These are phyloP conservation scores for Brevipalpus yothersi DNA, from an alignment of 1,140 invertebrate species.

Conservation along the genomic window DNA sequence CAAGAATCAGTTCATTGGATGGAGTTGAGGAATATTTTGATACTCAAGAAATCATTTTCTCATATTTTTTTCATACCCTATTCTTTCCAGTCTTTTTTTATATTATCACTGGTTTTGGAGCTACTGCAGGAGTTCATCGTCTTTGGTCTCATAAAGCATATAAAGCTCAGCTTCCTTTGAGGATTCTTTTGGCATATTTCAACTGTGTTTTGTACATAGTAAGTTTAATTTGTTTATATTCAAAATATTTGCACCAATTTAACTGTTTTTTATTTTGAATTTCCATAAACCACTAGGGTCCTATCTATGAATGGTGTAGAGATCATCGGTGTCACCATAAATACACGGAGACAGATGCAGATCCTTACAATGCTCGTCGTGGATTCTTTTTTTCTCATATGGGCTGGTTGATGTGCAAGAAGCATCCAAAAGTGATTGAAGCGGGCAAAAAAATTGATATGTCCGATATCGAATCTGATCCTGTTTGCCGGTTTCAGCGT, in stretches of 20 bases:
- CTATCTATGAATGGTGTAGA: constrained; percentile 38
- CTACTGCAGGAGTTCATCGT: constrained; percentile 82
- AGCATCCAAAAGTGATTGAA: constrained; percentile 63
- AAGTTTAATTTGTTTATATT: background rate
- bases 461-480: constrained; percentile 62
- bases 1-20: too few relatives aligned
- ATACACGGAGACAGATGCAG: constrained; percentile 80
- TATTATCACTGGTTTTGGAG: constrained; percentile 24
- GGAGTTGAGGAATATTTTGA: too few relatives aligned
- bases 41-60: too few relatives aligned
- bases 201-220: background rate
- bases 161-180: constrained; percentile 25
- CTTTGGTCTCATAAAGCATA: constrained; percentile 81
- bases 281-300: background rate
- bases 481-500: constrained; percentile 30
- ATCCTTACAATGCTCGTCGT: constrained; percentile 77
- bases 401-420: constrained; percentile 65
- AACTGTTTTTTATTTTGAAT: background rate
- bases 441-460: constrained; percentile 71
- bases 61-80: background rate
- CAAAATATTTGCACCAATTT: background rate
- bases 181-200: background rate
- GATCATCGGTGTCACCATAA: constrained; percentile 90
- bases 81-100: background rate
- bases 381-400: constrained; percentile 92